Base-by-base conservation (phyloP, 2,113 vertebrate genomes). In the Ophiodon elongatus region DNA sequence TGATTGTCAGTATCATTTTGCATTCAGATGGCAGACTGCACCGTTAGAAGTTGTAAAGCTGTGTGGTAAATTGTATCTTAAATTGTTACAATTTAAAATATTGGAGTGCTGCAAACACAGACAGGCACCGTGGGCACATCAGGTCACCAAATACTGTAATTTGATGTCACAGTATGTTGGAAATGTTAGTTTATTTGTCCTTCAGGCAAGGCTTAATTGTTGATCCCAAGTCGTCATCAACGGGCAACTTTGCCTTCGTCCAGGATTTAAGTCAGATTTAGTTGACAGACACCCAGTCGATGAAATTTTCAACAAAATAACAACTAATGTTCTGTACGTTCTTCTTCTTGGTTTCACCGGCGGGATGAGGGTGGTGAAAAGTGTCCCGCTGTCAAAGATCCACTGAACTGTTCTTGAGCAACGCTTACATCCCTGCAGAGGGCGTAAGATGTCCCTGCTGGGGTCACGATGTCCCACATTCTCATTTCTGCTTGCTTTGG, bases 311-410 rank as follows among this genome's bases (percentile, higher is more conserved):
- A 66, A 64, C 23, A 31, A 43, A 57, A 21, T 54, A n/a, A n/a
- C 27, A 27, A 37, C 37, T 29, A 7, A 25, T 68, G 27, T 52
- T 6, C 17, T 56, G 21, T 47, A 33, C 19, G 41, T 60, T 79
- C 62, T 74, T 85, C 52, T n/a, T 50, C 23, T 62, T 59, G 17
- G 52, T 43, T 63, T 82, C 21, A 11, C 31, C 39, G 39, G 27
- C 5, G 27, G 37, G 25, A n/a, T 21, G 64, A 75, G 2, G 37
- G 31, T 9, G 27, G 6, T 64, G 50, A 65, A 59, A 64, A 59
- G 6, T n/a, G n/a, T 41, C 63, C 62, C 9, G 8, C 15, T 66
- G 52, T 50, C 27, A 50, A 33, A 56, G 54, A 54, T 71, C 68
- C 52, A 56, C 6, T 27, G 8, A 39, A 33, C 25, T 25, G 14